Conservation (phyloP, 2,888 invertebrate genomes). For the Timandra comae region DNA sequence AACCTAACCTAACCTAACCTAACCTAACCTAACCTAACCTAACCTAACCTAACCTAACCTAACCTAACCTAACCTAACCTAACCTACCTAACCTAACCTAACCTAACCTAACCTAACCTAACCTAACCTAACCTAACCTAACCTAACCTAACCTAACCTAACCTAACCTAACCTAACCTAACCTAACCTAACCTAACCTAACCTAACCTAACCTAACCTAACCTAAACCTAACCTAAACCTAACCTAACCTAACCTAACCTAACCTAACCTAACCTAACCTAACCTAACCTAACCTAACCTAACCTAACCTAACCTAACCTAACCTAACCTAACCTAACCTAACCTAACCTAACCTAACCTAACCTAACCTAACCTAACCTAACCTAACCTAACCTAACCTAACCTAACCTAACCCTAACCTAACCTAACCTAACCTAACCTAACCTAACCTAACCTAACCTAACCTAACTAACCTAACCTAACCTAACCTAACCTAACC, state of each 20-base stretch:
- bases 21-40: constrained; percentile 24
- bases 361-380: constrained; percentile 5
- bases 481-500: constrained; percentile 18
- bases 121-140: constrained; percentile 19
- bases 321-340: constrained; percentile 5
- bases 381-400: constrained; percentile 4
- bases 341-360: constrained; percentile 4
- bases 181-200: constrained; percentile 13
- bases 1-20: constrained; percentile 25
- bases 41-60: constrained; percentile 24
- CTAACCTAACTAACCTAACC: constrained; percentile 19
- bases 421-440: too few relatives aligned
- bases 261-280: constrained; percentile 14
- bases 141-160: constrained; percentile 14
- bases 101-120: constrained; percentile 22
- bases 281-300: constrained; percentile 10
- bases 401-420: constrained; percentile 7
- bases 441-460: constrained; percentile 7
- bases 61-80: constrained; percentile 21
- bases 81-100: too few relatives aligned
- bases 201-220: too few relatives aligned
- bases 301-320: constrained; percentile 12
- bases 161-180: constrained; percentile 11
- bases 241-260: constrained; percentile 12
- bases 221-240: too few relatives aligned